Percentiles rank a stretch among this genome's conserved stretches.
These are phyloP conservation scores for Oreochromis spilurus DNA, from an alignment of 2,113 vertebrate genomes.

Conservation along the genomic window DNA sequence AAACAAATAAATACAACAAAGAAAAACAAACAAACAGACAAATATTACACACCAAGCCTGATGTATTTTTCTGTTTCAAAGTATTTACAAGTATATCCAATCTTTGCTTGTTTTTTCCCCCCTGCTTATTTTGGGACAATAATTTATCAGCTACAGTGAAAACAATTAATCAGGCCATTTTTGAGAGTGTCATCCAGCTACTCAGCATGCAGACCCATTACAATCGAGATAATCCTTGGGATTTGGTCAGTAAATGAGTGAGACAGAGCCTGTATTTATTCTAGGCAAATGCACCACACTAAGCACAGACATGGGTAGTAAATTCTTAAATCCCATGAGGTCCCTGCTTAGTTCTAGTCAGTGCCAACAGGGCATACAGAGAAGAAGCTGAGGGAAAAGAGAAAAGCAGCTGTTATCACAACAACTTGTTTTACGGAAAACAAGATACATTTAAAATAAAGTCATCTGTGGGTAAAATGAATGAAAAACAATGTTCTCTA, in stretches of 20 bases:
- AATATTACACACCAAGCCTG: not conserved
- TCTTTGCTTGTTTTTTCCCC: fast-evolving
- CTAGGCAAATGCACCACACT: constrained; percentile 1
- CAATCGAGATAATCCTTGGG: constrained; percentile 19
- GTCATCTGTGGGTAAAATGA: not conserved
- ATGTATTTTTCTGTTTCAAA: not conserved
- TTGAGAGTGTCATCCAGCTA: not conserved
- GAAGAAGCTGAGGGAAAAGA: not conserved
- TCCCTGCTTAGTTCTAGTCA: constrained; percentile 1
- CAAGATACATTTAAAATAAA: not conserved
- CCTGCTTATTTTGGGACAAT: not conserved
- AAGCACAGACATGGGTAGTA: constrained; percentile 27
- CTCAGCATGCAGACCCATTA: constrained; percentile 1
- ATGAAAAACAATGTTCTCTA: not conserved
- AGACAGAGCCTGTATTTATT: constrained; percentile 21
- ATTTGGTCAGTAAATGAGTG: constrained; percentile 29
- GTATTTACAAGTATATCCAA: not conserved
- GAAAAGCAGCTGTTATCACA: not conserved
- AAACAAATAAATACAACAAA: not conserved
- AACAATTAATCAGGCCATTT: constrained; percentile 2
- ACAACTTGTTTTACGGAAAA: not conserved
- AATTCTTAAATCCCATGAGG: constrained; percentile 26
- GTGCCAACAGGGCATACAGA: not conserved
- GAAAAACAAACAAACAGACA: not conserved
- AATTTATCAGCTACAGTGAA: not conserved